These are phyloP conservation scores for Ectropis crepuscularia DNA, from an alignment of 2,888 invertebrate species.

Conservation along the genomic window DNA sequence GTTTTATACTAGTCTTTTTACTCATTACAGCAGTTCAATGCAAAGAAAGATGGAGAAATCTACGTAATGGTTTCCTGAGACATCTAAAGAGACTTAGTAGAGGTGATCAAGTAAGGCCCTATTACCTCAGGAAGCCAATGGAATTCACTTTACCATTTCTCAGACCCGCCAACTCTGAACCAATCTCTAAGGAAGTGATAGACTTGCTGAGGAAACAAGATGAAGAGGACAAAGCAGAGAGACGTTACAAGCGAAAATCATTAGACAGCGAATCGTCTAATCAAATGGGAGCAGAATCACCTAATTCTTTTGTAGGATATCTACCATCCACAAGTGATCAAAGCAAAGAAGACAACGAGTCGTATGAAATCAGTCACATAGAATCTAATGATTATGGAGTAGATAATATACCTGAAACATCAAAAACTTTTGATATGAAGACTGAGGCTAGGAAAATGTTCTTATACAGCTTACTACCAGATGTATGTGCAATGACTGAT, in stretches of 20 bases:
- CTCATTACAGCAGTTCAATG: slow-evolving; percentile 17
- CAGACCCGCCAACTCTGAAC: slow-evolving; percentile 3
- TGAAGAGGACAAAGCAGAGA: neutral
- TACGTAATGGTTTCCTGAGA: slow-evolving; percentile 19
- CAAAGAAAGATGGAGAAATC: slow-evolving; percentile 29
- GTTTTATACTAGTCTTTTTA: neutral
- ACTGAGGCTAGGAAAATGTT: slow-evolving; percentile 31
- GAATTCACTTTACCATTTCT: slow-evolving; percentile 21
- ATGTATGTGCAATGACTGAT: slow-evolving; percentile 30
- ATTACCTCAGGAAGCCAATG: slow-evolving; percentile 26
- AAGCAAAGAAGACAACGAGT: slow-evolving; percentile 2
- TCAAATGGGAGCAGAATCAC: slow-evolving; percentile 1
- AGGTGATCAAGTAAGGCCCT: slow-evolving; percentile 16
- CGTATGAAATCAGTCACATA: neutral
- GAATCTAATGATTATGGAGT: neutral
- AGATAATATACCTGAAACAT: neutral
- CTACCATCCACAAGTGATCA: neutral
- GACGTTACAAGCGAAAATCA: neutral
- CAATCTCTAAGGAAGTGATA: neutral
- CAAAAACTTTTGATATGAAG: slow-evolving; percentile 10
- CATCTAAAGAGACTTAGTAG: slow-evolving; percentile 6
- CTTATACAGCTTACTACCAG: slow-evolving; percentile 25
- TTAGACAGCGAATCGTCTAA: neutral
- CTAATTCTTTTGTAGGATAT: slow-evolving; percentile 2
- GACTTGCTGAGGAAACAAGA: neutral